Percentiles rank a stretch among this genome's conserved stretches.
Conservation (phyloP, 1,140 invertebrate species). For the Papilio dardanus region DNA sequence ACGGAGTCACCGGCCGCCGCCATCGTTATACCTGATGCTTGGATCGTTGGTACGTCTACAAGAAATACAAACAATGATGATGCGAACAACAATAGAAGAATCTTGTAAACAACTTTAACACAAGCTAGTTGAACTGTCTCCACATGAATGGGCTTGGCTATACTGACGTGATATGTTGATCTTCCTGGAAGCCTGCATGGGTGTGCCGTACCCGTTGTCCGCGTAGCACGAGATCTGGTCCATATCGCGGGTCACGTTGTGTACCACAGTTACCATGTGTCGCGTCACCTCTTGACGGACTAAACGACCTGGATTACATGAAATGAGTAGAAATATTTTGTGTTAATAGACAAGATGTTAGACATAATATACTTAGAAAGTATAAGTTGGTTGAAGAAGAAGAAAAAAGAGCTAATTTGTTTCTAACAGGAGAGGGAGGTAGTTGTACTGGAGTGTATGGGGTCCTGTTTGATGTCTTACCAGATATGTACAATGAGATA, state of each 20-base stretch:
- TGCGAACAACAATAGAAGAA: too few relatives aligned
- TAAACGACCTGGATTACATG: constrained; percentile 87
- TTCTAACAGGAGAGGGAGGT: background rate
- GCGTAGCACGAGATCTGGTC: constrained; percentile 92
- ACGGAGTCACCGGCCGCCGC: constrained; percentile 88
- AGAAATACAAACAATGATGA: too few relatives aligned
- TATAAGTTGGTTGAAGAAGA: too few relatives aligned
- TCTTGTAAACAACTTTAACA: too few relatives aligned
- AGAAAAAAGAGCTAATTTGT: too few relatives aligned
- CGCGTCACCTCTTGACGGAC: constrained; percentile 89
- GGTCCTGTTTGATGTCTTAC: constrained; percentile 57
- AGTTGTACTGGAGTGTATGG: background rate
- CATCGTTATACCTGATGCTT: constrained; percentile 88
- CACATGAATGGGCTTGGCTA: too few relatives aligned
- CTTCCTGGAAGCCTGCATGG: constrained; percentile 90
- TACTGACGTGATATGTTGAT: constrained; percentile 91
- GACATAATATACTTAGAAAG: too few relatives aligned
- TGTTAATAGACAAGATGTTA: too few relatives aligned
- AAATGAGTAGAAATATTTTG: too few relatives aligned
- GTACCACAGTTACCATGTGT: constrained; percentile 91
- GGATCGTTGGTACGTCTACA: constrained; percentile 88
- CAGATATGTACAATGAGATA: constrained; percentile 89
- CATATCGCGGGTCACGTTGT: constrained; percentile 92
- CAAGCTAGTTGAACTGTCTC: too few relatives aligned
- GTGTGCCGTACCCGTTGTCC: constrained; percentile 92